Evolutionary conservation across 2,888 invertebrate genomes (phyloP), one percentile per base, ranked within the genome.

Genomic region (Tridacna gigas): DNA sequence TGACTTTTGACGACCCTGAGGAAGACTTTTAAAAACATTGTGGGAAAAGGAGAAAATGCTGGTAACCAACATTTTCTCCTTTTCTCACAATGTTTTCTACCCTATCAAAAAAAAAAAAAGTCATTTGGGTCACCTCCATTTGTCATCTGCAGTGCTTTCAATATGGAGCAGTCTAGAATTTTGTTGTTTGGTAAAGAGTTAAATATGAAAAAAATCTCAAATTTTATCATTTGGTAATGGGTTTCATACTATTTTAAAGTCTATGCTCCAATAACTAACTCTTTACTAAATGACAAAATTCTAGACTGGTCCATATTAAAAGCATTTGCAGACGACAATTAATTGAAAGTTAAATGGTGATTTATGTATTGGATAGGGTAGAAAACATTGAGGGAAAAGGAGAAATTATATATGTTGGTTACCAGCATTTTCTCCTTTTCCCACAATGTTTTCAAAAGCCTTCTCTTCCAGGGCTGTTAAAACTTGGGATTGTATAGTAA

Each of bases 31-130:
- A 9, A 61, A 61, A 20, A 22, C 25, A 26, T n/a, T n/a, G 26
- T 12, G 25, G 18, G 5, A 66, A 66, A 66, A 66, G 66, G 26
- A 66, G 66, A 66, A 66, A 66, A 11, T 66, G 26, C 66, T 66
- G 5, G 26, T 26, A 26, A 66, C 66, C 5, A 66, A 28, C 26
- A 66, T 11, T 66, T 66, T 26, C 28, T 66, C 26, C 26, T 66
- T 66, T 66, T 26, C 9, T 26, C 66, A 26, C 25, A 66, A 26
- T 61, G n/a, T 66, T 66, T 66, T 66, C 66, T 26, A 66, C 26
- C 5, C 28, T 25, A n/a, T n/a, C n/a, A n/a, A n/a, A n/a, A n/a
- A n/a, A n/a, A n/a, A n/a, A n/a, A n/a, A n/a, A n/a, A n/a, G n/a
- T n/a, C n/a, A n/a, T n/a, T n/a, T n/a, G n/a, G n/a, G n/a, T n/a